Percentiles rank a stretch among this genome's conserved stretches.
These are phyloP conservation scores for Sebastes goodei DNA, from an alignment of 2,797 vertebrate genomes.

Conservation along the genomic window DNA sequence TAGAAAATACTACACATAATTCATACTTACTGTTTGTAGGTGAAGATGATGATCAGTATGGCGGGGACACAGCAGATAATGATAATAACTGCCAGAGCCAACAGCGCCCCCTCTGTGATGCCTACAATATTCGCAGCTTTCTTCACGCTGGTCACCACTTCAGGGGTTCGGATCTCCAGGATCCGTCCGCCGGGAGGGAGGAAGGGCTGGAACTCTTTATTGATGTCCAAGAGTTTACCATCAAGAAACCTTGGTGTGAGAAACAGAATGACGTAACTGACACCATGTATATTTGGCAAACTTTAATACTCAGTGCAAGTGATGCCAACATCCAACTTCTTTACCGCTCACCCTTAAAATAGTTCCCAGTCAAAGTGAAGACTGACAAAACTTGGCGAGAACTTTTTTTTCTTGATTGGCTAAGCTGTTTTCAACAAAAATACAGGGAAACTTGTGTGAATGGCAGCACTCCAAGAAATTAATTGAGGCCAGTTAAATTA, in stretches of 20 bases:
- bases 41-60: slow-evolving; percentile 95
- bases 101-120: slow-evolving; percentile 93
- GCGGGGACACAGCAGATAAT: slow-evolving; percentile 96
- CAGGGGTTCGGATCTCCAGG: slow-evolving; percentile 94
- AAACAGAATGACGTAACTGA: not conserved
- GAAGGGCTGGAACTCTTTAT: slow-evolving; percentile 94
- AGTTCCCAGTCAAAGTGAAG: not conserved
- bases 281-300: not conserved
- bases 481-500: slow-evolving; percentile 1
- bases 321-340: not conserved
- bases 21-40: slow-evolving; percentile 91
- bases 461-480: slow-evolving; percentile 20
- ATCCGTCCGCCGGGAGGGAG: slow-evolving; percentile 94
- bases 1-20: not conserved
- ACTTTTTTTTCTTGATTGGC: not conserved
- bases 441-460: not conserved
- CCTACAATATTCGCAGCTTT: slow-evolving; percentile 92
- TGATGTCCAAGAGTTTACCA: slow-evolving; percentile 97
- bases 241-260: slow-evolving; percentile 88
- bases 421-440: not conserved
- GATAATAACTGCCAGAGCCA: slow-evolving; percentile 95
- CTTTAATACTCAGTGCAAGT: not conserved
- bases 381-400: not conserved
- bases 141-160: slow-evolving; percentile 92
- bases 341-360: not conserved